Evolutionary conservation across 1,140 invertebrate genomes (phyloP).

Genomic region (Leptestheria dahalacensis): DNA sequence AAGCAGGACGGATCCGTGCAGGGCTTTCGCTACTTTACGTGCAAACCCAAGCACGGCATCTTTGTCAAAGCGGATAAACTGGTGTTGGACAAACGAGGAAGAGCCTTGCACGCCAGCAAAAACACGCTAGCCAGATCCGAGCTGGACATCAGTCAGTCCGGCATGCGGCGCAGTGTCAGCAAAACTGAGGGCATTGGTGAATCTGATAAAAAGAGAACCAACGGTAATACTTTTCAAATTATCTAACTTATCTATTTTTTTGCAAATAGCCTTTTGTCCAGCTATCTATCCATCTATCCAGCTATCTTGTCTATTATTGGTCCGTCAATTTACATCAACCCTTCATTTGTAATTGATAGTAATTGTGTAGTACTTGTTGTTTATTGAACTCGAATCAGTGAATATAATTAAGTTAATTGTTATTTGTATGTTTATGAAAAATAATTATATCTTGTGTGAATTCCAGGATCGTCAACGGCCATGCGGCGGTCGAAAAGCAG

Average conservation of each 20-base stretch:
- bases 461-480: conserved; percentile 32
- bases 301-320: no score
- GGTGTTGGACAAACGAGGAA: conserved; percentile 58
- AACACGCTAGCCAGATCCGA: neutral
- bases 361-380: no score
- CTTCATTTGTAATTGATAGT: no score
- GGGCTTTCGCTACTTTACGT: conserved; percentile 75
- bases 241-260: neutral
- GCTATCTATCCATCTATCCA: no score
- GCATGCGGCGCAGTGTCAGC: conserved; percentile 30
- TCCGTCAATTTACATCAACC: no score
- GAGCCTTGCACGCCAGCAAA: conserved; percentile 38
- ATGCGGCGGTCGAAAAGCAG: conserved; percentile 45
- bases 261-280: no score
- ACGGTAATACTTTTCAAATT: neutral
- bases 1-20: conserved; percentile 89
- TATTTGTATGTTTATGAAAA: no score
- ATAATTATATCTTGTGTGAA: conserved; percentile 1
- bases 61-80: conserved; percentile 79
- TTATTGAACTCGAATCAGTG: no score
- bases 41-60: conserved; percentile 73
- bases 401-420: no score
- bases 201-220: conserved; percentile 10
- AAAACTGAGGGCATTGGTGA: conserved; percentile 29
- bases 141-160: conserved; percentile 15